Conservation (phyloP, 2,888 invertebrate species). For the Lasioglossum morio region DNA sequence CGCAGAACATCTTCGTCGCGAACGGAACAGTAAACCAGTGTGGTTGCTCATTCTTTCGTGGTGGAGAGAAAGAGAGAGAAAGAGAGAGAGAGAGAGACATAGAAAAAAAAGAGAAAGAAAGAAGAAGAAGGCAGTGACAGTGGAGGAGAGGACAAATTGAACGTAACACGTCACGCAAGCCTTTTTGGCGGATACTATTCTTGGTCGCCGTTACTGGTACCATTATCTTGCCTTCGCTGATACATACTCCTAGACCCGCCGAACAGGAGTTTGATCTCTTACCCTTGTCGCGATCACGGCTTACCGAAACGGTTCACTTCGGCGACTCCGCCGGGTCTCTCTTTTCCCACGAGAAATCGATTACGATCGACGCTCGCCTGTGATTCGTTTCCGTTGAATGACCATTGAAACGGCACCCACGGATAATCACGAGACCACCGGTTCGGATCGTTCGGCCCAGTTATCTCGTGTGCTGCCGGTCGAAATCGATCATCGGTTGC, state of each 20-base stretch:
- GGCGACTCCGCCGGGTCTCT: not conserved
- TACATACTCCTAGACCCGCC: conserved; percentile 27
- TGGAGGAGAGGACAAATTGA: conserved; percentile 59
- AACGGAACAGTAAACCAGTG: conserved; percentile 75
- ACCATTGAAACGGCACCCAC: conserved; percentile 9
- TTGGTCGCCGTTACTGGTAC: conserved; percentile 29
- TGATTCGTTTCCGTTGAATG: conserved; percentile 10
- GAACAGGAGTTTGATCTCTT: conserved; percentile 45
- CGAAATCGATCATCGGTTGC: conserved; percentile 10
- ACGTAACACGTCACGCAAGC: conserved; percentile 39
- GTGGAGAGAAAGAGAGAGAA: conserved; percentile 43
- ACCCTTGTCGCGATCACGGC: not conserved
- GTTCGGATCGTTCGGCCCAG: conserved; percentile 1
- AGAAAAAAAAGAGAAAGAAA: conserved; percentile 22
- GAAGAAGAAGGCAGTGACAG: conserved; percentile 44
- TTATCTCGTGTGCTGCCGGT: not conserved
- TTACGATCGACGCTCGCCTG: conserved; percentile 5
- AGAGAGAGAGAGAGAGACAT: conserved; percentile 18
- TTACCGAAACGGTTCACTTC: not conserved
- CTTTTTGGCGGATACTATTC: conserved; percentile 50
- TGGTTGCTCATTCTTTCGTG: conserved; percentile 64
- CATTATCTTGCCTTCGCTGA: conserved; percentile 27
- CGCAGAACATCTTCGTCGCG: conserved; percentile 83
- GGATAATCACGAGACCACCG: conserved; percentile 34
- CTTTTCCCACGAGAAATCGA: not conserved